phyloP scores from a whole-genome alignment of 2,888 invertebrate genomes.

The Sarcophaga variegata region DNA sequence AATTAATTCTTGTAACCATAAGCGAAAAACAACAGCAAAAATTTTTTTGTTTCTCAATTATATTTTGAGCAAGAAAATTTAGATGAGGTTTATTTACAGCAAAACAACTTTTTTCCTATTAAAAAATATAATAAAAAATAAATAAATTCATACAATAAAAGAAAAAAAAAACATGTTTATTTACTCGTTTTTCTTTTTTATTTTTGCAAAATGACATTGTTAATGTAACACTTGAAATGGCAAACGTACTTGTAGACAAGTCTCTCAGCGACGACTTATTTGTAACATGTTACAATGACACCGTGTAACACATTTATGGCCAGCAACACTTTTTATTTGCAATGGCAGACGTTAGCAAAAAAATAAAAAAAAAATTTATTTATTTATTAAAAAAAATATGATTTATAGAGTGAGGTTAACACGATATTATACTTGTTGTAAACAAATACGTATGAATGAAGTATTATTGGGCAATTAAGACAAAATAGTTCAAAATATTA shows the following conservation, averaged over 20 bases:
- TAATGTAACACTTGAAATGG: conserved; percentile 37
- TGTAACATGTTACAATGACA: conserved; percentile 39
- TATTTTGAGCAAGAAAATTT: background rate
- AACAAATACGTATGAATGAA: too few relatives aligned
- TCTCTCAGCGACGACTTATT: conserved; percentile 28
- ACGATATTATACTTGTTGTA: background rate
- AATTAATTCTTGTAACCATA: too few relatives aligned
- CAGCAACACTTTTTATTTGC: background rate
- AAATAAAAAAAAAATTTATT: too few relatives aligned
- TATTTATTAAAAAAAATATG: background rate
- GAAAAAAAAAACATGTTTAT: conserved; percentile 15
- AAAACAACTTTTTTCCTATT: background rate
- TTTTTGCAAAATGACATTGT: conserved; percentile 31
- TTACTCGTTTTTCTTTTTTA: background rate
- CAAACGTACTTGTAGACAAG: conserved; percentile 45
- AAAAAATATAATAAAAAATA: conserved; percentile 1
- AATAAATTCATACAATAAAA: background rate
- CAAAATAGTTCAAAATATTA: too few relatives aligned
- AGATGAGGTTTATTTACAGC: background rate
- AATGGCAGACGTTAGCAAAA: background rate
- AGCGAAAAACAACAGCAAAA: too few relatives aligned
- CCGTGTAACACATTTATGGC: conserved; percentile 42
- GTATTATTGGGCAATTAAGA: too few relatives aligned
- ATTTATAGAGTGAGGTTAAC: background rate
- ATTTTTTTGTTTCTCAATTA: too few relatives aligned